Evolutionary conservation across 2,888 invertebrate genomes (phyloP).

Genomic region (Galeruca laticollis): DNA sequence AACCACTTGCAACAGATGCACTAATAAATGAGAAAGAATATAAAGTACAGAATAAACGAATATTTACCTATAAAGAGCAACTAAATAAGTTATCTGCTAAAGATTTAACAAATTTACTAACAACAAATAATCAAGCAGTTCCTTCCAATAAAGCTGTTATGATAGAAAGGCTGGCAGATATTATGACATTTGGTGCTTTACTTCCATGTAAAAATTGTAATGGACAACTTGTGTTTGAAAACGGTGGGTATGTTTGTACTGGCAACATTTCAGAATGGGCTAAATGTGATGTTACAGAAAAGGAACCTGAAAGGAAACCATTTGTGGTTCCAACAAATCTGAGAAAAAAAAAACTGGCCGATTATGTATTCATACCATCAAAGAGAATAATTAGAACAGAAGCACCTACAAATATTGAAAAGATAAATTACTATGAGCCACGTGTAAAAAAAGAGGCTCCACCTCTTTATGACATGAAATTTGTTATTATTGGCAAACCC

Average conservation of each 20-base stretch:
- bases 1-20: constrained; percentile 54
- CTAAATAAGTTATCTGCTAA: constrained; percentile 63
- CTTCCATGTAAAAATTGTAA: constrained; percentile 84
- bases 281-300: constrained; percentile 79
- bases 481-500: constrained; percentile 75
- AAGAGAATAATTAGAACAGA: constrained; percentile 71
- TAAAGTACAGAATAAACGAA: constrained; percentile 78
- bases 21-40: constrained; percentile 72
- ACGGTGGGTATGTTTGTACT: constrained; percentile 84
- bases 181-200: constrained; percentile 89
- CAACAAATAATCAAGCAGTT: constrained; percentile 1
- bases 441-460: constrained; percentile 75
- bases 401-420: constrained; percentile 64
- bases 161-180: constrained; percentile 83
- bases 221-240: constrained; percentile 76
- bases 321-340: constrained; percentile 78
- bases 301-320: constrained; percentile 78
- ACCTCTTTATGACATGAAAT: constrained; percentile 82
- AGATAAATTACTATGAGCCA: constrained; percentile 65
- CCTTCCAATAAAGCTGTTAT: constrained; percentile 59
- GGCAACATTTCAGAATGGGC: constrained; percentile 88
- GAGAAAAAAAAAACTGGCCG: constrained; percentile 70
- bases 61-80: constrained; percentile 77
- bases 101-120: constrained; percentile 5
- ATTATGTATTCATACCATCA: constrained; percentile 72